Evolutionary conservation across 2,797 vertebrate species (phyloP).

Genomic region (Tragelaphus eurycerus): DNA sequence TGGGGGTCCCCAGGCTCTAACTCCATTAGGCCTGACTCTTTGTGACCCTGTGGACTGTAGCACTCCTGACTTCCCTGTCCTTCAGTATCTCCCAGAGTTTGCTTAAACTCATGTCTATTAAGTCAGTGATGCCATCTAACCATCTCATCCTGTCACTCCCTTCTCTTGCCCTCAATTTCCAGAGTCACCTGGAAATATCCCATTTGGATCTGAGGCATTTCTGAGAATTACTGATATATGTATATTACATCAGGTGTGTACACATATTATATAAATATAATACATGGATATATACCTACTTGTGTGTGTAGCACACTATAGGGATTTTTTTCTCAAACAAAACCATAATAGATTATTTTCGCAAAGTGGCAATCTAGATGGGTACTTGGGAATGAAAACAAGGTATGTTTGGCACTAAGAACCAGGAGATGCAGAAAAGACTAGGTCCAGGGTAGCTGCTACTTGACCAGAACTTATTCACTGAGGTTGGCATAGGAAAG

Average conservation of each 20-base stretch:
- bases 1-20: not conserved
- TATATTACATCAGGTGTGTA: not conserved
- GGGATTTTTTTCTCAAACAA: not conserved
- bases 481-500: not conserved
- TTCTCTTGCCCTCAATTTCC: not conserved
- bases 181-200: not conserved
- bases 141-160: not conserved
- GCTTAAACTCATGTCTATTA: not conserved
- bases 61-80: not conserved
- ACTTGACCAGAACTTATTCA: not conserved
- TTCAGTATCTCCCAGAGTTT: not conserved
- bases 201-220: not conserved
- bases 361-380: not conserved
- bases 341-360: not conserved
- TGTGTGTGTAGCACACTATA: not conserved
- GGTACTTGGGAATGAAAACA: not conserved
- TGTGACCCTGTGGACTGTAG: not conserved
- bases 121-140: not conserved
- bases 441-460: not conserved
- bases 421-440: not conserved
- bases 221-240: not conserved
- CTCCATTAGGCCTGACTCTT: not conserved
- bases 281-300: not conserved
- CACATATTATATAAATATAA: not conserved
- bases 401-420: not conserved